Evolutionary conservation across 2,797 vertebrate species (phyloP), one percentile per base, ranked within the genome.

Genomic region (Spea hammondii): DNA sequence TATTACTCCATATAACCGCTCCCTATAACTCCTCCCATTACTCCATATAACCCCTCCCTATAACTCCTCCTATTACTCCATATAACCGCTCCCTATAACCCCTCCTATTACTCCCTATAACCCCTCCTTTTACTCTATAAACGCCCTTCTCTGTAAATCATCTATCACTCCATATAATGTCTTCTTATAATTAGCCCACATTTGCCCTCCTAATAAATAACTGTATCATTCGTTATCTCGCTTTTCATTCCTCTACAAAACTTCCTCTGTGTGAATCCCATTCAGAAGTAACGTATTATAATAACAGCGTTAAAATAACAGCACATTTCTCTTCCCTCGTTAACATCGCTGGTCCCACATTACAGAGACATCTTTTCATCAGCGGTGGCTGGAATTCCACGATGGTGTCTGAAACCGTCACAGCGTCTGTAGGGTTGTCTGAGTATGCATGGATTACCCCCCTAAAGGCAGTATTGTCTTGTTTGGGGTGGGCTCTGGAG

Each of bases 401-500:
- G 47, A n/a, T 12, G 13, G 49, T 79, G 78, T 80, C 67, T 77
- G 67, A 14, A 65, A 8, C 66, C 46, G 62, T 62, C 68, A 45
- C 72, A 44, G 72, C 55, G 69, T 74, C 62, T 78, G 76, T 72
- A 46, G 62, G 53, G 54, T 67, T 54, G 78, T 74, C 71, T 77
- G 53, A 8, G 17, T 79, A 72, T 74, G 78, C 69, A 72, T 74
- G 78, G 73, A 72, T 80, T 76, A 71, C 74, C 79, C 76, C 74
- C 79, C 74, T 80, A 72, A 69, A 76, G 79, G 79, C 79, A 77
- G 65, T 59, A 75, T 75, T 80, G 78, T 80, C 72, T 75, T 70
- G 59, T 65, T 48, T 75, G 72, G 72, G 72, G 78, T 80, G 72
- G 78, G 78, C 78, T 74, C 72, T 74, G 79, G 79, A 62, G 79